Evolutionary conservation across 1,140 invertebrate species (phyloP), one percentile per base, ranked within the genome.

Genomic region (Drosophila eugracilis): DNA sequence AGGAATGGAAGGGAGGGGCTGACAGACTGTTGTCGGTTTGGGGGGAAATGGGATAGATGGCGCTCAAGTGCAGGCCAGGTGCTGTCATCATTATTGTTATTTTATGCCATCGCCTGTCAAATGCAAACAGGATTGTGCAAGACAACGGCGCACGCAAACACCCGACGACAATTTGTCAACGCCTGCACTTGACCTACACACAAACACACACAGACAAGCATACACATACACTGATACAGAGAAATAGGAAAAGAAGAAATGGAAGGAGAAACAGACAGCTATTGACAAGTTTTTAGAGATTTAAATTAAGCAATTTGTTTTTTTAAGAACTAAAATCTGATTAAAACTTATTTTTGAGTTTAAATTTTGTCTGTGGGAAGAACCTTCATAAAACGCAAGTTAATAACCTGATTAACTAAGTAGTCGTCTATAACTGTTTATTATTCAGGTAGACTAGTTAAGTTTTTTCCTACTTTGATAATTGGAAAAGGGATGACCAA

Each of bases 181-280:
- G 72, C 49, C 34, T 80, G 81, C 83, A 81, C 73, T 88, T 86
- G 83, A 86, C 77, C 83, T 77, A 86, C 73, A 86, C 58, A 44
- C 19, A 54, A 4, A 50, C 24, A 85, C 73, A 86, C 53, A 37
- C 19, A 49, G 4, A 39, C 26, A 49, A 32, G 30, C 30, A n/a
- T 12, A 26, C 10, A 70, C 15, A 54, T 1, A 28, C 19, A 4
- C 32, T 4, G 14, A 12, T 6, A 36, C 10, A 37, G 12, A 12
- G 30, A 32, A 4, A 4, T 12, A 32, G n/a, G n/a, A n/a, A n/a
- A n/a, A n/a, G n/a, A n/a, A n/a, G n/a, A n/a, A n/a, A n/a, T n/a
- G n/a, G n/a, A n/a, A n/a, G n/a, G n/a, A n/a, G n/a, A n/a, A n/a
- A n/a, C n/a, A n/a, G n/a, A n/a, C 15, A 37, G n/a, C 14, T 5